A percentile compares a stretch with the other conserved stretches of the same genome.
Evolutionary conservation across 1,140 invertebrate genomes (phyloP).

Genomic region (Cardiocondyla obscurior): DNA sequence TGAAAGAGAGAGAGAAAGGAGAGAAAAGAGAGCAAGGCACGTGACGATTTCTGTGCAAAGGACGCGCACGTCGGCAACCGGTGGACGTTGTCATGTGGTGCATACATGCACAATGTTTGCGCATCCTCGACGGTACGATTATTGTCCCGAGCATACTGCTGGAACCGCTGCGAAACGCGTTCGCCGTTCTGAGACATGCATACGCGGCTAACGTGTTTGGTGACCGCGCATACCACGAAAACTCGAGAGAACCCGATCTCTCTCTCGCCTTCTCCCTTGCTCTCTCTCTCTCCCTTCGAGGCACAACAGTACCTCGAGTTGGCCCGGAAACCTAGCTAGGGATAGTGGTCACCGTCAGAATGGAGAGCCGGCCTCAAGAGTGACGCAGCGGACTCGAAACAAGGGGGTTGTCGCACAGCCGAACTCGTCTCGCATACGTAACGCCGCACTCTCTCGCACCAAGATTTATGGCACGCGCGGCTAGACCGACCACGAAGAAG

Average conservation of each 20-base stretch:
- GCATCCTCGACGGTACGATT: conserved; percentile 46
- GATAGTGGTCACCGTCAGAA: conserved; percentile 40
- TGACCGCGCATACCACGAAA: conserved; percentile 54
- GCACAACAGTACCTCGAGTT: conserved; percentile 8
- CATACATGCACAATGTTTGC: conserved; percentile 62
- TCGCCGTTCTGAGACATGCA: conserved; percentile 39
- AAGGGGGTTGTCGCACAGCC: conserved; percentile 53
- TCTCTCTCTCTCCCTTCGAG: background rate
- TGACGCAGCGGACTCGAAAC: conserved; percentile 29
- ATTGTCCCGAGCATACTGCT: conserved; percentile 54
- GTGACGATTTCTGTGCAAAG: conserved; percentile 57
- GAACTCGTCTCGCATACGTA: conserved; percentile 65
- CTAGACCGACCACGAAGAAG: conserved; percentile 22
- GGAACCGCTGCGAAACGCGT: conserved; percentile 5
- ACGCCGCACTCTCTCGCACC: conserved; percentile 16
- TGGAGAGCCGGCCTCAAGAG: conserved; percentile 26
- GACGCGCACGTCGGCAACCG: conserved; percentile 5
- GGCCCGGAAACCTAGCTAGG: background rate
- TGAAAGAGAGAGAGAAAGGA: background rate
- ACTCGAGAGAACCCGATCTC: conserved; percentile 22
- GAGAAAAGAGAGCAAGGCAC: conserved; percentile 21
- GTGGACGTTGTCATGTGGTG: conserved; percentile 44
- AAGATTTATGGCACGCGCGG: conserved; percentile 60
- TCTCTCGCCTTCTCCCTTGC: background rate
- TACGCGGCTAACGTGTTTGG: conserved; percentile 50